Evolutionary conservation across 2,888 invertebrate genomes (phyloP), one percentile per base, ranked within the genome.

Genomic region (Drosophila mulleri): DNA sequence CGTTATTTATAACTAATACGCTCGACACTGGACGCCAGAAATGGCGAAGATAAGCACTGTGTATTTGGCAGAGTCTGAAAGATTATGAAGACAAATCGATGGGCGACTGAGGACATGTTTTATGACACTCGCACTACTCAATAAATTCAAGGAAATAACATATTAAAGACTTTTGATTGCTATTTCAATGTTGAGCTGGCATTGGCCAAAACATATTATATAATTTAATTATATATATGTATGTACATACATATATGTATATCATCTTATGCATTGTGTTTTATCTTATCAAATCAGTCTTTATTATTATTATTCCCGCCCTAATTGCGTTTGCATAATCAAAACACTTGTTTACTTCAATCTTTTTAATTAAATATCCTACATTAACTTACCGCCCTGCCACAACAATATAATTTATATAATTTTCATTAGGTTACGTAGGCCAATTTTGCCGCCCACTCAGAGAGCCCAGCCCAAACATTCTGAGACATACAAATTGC

Each of bases 401-500:
- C 57, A 61, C 48, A 54, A 54, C 58, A 50, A 58, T 41, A 69
- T 80, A 78, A 77, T 75, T 86, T 62, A 64, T 69, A 53, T 85
- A 60, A 77, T 80, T 80, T 77, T 66, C 53, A 56, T 62, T 59
- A 71, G 42, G 62, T 42, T 58, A 53, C 72, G 54, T 42, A 44
- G 62, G 54, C 48, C 50, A 50, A 54, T 18, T 23, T 32, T 16
- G 37, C 29, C 64, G 20, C 56, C 12, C 59, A 53, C 68, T 47
- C 18, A 7, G 1, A 42, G 60, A 44, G 29, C 53, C 56, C 64
- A 60, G 32, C 58, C 59, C 57, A 42, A 61, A 42, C 70, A 72
- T 77, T 76, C 68, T 69, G 75, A 80, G 80, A 85, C 47, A 69
- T 75, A 80, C 83, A 85, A 83, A 83, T 82, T 85, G 80, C 80